Evolutionary conservation across 2,888 invertebrate genomes (phyloP).

Genomic region (Allophyes oxyacanthae): DNA sequence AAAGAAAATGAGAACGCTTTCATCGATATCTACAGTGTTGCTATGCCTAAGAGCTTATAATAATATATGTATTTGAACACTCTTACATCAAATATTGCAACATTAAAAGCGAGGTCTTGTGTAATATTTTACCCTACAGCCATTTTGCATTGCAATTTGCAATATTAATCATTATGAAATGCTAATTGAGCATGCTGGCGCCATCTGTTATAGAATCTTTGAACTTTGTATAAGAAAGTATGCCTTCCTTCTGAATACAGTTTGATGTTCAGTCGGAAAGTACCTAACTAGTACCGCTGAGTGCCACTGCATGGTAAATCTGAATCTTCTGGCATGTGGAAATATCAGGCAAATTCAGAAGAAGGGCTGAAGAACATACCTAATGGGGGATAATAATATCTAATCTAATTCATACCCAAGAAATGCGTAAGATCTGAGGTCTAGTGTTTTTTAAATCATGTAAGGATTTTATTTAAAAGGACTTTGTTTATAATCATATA

Average conservation of each 20-base stretch:
- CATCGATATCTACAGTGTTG: slow-evolving; percentile 41
- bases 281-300: slow-evolving; percentile 33
- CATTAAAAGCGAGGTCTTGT: slow-evolving; percentile 4
- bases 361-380: too few relatives aligned
- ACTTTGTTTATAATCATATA: too few relatives aligned
- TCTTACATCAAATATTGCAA: slow-evolving; percentile 30
- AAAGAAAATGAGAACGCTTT: slow-evolving; percentile 34
- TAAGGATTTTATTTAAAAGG: too few relatives aligned
- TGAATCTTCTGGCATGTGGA: background rate
- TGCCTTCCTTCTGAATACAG: background rate
- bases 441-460: too few relatives aligned
- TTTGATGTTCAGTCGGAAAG: background rate
- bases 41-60: slow-evolving; percentile 12
- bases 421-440: too few relatives aligned
- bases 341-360: too few relatives aligned
- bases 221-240: slow-evolving; percentile 22
- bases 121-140: slow-evolving; percentile 9
- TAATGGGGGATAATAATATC: too few relatives aligned
- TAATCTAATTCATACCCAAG: too few relatives aligned
- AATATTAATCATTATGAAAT: slow-evolving; percentile 6
- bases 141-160: slow-evolving; percentile 9
- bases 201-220: slow-evolving; percentile 40
- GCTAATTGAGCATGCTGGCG: slow-evolving; percentile 14
- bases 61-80: slow-evolving; percentile 11
- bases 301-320: slow-evolving; percentile 27